These are phyloP conservation scores for Tribolium freemani DNA, from an alignment of 2,888 invertebrate species.

Conservation along the genomic window DNA sequence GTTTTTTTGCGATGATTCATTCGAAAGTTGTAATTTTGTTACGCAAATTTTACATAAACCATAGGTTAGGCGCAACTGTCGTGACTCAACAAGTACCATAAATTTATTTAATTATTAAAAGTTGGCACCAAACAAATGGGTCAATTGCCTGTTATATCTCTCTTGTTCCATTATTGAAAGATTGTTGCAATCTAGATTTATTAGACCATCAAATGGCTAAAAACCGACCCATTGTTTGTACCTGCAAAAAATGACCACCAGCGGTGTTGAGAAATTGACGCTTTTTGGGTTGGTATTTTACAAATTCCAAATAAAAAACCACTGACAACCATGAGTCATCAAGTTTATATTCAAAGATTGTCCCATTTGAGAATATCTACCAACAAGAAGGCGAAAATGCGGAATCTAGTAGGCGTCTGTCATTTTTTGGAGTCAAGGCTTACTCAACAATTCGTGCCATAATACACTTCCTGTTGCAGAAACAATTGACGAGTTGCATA, in stretches of 20 bases:
- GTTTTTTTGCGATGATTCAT: conserved; percentile 19
- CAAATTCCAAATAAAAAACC: too few relatives aligned
- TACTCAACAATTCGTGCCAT: not conserved
- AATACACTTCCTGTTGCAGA: not conserved
- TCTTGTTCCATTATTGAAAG: not conserved
- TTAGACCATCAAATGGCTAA: conserved; percentile 7
- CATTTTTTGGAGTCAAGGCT: not conserved
- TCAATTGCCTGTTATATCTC: conserved; percentile 12
- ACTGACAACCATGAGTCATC: not conserved
- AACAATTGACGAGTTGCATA: not conserved
- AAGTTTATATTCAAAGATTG: not conserved
- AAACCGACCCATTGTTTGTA: conserved; percentile 12
- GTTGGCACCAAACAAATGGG: conserved; percentile 23
- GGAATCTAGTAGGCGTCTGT: not conserved
- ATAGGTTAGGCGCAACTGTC: conserved; percentile 15
- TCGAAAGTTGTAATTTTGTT: conserved; percentile 4
- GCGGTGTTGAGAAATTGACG: not conserved
- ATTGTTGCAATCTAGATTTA: conserved; percentile 9
- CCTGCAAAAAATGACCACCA: conserved; percentile 2
- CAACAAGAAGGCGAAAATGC: not conserved
- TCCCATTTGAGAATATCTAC: not conserved
- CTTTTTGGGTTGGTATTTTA: too few relatives aligned
- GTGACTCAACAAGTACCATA: conserved; percentile 3
- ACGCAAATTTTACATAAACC: not conserved
- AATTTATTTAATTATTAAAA: conserved; percentile 10